phyloP scores from a whole-genome alignment of 2,888 invertebrate genomes.

The Alloscopus bannaensis region DNA sequence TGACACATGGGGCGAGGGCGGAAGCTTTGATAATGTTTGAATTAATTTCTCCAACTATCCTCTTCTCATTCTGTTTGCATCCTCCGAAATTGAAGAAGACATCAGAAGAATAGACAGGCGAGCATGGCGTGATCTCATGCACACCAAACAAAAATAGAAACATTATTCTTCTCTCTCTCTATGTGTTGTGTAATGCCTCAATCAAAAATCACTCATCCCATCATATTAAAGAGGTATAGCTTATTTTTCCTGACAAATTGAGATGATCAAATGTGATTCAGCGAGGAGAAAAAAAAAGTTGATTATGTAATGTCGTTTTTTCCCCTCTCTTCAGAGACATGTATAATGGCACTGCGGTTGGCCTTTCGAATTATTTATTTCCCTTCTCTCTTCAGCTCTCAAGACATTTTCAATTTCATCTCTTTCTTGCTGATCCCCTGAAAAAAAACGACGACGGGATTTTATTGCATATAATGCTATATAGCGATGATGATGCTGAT shows the following conservation, averaged over 20 bases:
- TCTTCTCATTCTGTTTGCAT: slow-evolving; percentile 11
- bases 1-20: slow-evolving; percentile 63
- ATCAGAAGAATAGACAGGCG: too few species aligned
- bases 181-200: slow-evolving; percentile 29
- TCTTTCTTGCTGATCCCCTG: too few species aligned
- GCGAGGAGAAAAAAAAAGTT: too few species aligned
- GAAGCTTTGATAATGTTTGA: slow-evolving; percentile 46
- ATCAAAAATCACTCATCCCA: too few species aligned
- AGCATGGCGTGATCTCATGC: too few species aligned
- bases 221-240: not conserved
- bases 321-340: slow-evolving; percentile 58
- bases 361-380: slow-evolving; percentile 28
- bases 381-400: not conserved
- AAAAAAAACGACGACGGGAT: too few species aligned
- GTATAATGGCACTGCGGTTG: slow-evolving; percentile 64
- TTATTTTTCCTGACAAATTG: slow-evolving; percentile 52
- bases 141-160: slow-evolving; percentile 12
- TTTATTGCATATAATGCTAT: too few species aligned
- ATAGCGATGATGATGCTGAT: slow-evolving; percentile 22
- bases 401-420: slow-evolving; percentile 24
- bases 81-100: too few species aligned
- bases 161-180: slow-evolving; percentile 5
- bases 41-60: slow-evolving; percentile 20
- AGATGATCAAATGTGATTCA: slow-evolving; percentile 60
- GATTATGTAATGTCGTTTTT: slow-evolving; percentile 64